A percentile compares a stretch with the other conserved stretches of the same genome.
Evolutionary conservation across 2,797 vertebrate genomes (phyloP).

Genomic region (Staurois parvus): DNA sequence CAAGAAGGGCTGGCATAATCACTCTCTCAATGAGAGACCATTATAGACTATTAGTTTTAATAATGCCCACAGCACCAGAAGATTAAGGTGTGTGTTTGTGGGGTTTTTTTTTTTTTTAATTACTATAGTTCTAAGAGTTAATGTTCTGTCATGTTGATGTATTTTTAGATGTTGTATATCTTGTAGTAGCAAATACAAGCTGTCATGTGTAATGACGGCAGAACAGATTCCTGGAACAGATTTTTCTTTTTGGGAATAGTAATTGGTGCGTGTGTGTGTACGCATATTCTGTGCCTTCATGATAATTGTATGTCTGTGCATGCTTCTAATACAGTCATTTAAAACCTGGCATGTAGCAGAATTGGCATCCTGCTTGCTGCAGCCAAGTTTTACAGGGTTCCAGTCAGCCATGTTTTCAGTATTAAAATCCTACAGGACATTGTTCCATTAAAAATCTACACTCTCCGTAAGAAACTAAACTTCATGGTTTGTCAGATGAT

Average conservation of each 20-base stretch:
- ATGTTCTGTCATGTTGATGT: constrained; percentile 27
- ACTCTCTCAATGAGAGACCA: no score
- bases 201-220: constrained; percentile 45
- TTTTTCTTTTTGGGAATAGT: constrained; percentile 34
- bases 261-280: constrained; percentile 1
- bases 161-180: constrained; percentile 49
- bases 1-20: no score
- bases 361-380: not conserved
- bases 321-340: not conserved
- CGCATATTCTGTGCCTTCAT: constrained; percentile 37
- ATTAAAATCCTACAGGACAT: no score
- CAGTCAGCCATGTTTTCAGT: not conserved
- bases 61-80: no score
- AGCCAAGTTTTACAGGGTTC: not conserved
- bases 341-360: not conserved
- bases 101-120: not conserved
- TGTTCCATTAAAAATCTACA: not conserved
- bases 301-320: constrained; percentile 2
- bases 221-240: constrained; percentile 36
- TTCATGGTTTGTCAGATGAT: no score
- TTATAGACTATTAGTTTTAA: no score
- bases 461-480: not conserved
- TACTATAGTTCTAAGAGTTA: constrained; percentile 4
- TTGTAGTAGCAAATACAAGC: constrained; percentile 46
- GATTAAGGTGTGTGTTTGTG: no score